Conservation (phyloP, 2,797 vertebrate species). For the Sylvilagus floridanus region DNA sequence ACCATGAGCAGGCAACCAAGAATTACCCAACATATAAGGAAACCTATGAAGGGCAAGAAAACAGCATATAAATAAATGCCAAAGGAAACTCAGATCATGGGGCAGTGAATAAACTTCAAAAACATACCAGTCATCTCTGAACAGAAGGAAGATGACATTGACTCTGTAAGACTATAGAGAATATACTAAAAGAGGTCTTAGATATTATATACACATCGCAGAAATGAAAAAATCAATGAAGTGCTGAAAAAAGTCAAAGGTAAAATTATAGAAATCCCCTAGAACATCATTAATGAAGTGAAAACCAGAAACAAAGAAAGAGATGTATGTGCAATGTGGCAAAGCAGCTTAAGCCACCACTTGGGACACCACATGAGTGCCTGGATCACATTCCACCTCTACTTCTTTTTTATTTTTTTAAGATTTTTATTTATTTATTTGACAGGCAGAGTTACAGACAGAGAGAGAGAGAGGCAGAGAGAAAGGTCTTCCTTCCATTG, state of each 20-base stretch:
- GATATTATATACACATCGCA: background rate
- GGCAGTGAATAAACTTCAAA: background rate
- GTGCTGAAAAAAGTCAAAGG: background rate
- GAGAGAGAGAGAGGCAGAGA: too few relatives aligned
- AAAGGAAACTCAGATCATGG: background rate
- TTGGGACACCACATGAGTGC: too few relatives aligned
- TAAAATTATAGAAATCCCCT: background rate
- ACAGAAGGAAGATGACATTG: background rate
- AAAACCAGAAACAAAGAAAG: background rate
- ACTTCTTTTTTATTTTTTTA: too few relatives aligned
- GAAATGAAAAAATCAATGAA: background rate
- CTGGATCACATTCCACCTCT: too few relatives aligned
- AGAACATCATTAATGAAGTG: background rate
- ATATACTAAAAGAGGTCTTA: background rate
- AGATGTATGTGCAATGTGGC: too few relatives aligned
- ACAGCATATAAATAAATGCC: background rate
- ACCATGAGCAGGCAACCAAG: background rate
- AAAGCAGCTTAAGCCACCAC: too few relatives aligned
- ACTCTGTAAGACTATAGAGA: background rate
- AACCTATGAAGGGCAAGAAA: background rate
- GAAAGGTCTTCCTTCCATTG: too few relatives aligned
- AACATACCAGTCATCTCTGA: background rate
- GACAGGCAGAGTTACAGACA: too few relatives aligned
- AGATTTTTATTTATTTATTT: too few relatives aligned
- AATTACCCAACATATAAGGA: background rate